Percentiles rank a stretch among this genome's conserved stretches.
Conservation (phyloP, 2,113 vertebrate genomes). For the Albula goreensis region DNA sequence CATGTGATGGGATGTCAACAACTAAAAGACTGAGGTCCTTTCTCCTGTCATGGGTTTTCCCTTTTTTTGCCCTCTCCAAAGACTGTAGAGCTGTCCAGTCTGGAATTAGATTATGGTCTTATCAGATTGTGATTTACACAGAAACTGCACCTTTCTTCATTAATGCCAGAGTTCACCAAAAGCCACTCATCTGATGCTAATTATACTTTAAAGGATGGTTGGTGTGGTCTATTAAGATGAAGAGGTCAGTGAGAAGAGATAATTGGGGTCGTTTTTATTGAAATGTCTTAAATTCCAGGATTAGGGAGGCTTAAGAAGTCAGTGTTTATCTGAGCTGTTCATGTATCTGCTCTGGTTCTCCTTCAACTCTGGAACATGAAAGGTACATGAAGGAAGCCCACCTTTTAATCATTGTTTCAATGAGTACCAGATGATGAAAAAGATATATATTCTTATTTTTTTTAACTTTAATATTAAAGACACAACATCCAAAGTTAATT, state of each 20-base stretch:
- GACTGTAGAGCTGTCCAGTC: slow-evolving; percentile 27
- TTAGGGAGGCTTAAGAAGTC: slow-evolving; percentile 37
- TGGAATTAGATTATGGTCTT: slow-evolving; percentile 57
- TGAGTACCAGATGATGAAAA: slow-evolving; percentile 25
- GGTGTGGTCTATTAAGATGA: slow-evolving; percentile 19
- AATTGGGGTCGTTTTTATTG: slow-evolving; percentile 38
- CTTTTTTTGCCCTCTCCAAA: slow-evolving; percentile 30
- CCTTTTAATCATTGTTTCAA: slow-evolving; percentile 24
- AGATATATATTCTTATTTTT: neutral
- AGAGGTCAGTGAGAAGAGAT: slow-evolving; percentile 26
- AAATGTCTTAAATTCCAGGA: slow-evolving; percentile 34
- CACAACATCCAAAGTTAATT: too few species aligned
- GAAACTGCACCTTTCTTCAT: slow-evolving; percentile 24
- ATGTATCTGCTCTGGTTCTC: slow-evolving; percentile 12
- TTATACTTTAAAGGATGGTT: slow-evolving; percentile 42
- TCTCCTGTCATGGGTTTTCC: neutral
- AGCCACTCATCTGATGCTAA: slow-evolving; percentile 36
- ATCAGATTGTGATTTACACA: slow-evolving; percentile 42
- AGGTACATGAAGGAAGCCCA: slow-evolving; percentile 22
- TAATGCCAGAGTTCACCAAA: slow-evolving; percentile 28
- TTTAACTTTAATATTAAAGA: too few species aligned
- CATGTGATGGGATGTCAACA: neutral
- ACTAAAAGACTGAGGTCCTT: neutral
- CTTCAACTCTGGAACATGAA: slow-evolving; percentile 39
- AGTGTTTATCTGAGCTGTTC: slow-evolving; percentile 34